Evolutionary conservation across 2,113 vertebrate genomes (phyloP), one percentile per base, ranked within the genome.

Genomic region (Jaculus jaculus): DNA sequence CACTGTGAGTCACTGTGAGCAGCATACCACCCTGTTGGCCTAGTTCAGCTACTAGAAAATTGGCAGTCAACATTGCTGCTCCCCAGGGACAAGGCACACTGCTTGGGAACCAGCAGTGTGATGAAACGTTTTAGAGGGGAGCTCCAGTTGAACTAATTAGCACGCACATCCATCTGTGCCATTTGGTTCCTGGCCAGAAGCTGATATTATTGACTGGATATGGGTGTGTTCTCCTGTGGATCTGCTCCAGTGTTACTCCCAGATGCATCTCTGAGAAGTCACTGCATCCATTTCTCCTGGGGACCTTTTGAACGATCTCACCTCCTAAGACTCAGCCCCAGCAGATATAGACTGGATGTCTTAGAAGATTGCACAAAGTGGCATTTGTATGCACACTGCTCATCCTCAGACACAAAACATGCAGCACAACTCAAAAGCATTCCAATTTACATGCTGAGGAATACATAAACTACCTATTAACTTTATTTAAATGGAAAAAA

Each of bases 61-160:
- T 93, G 91, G 89, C 94, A 91, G 84, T 82, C 81, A 71, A 87
- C 1, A 2, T 54, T 84, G 65, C 34, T 68, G 23, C 51, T 79
- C 95, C 93, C 51, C 24, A 63, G 87, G 86, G 87, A 86, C 81
- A 94, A 94, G 91, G 80, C 60, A 84, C 21, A 21, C 66, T 85
- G 71, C 81, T 97, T 87, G 79, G 95, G 89, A 95, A 94, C 84
- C 81, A 96, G 93, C 21, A 71, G 75, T 90, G 91, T 93, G 87
- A 93, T 94, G 93, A 95, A 84, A 94, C 12, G 0, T 90, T 96
- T 96, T 85, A 84, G n/a, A 96, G 78, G 92, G 94, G 73, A 91
- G 63, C 42, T 95, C 87, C 86, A 93, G 84, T 89, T 87, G 82
- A 92, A 94, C 93, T 94, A 95, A 97, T 95, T 95, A 95, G 81